These are phyloP conservation scores for Drosophila siamana DNA, from an alignment of 2,888 invertebrate genomes.

Conservation along the genomic window DNA sequence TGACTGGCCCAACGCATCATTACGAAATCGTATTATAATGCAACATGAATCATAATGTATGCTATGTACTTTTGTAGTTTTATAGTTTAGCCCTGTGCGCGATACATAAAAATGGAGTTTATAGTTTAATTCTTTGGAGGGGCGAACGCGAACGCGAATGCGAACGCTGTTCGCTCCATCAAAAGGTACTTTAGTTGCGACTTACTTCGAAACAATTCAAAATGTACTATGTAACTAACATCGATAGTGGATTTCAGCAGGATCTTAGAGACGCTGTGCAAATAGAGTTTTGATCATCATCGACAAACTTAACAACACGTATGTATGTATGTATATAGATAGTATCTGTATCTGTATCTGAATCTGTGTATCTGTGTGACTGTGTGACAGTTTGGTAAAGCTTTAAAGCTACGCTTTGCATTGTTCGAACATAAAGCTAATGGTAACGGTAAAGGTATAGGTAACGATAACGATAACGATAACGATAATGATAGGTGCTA, in stretches of 20 bases:
- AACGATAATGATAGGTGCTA: conserved; percentile 9
- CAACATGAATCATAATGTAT: too few species aligned
- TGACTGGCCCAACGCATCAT: conserved; percentile 5
- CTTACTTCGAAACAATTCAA: conserved; percentile 54
- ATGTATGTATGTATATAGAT: too few species aligned
- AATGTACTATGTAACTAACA: conserved; percentile 14
- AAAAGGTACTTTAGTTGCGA: conserved; percentile 82
- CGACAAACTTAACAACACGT: conserved; percentile 71
- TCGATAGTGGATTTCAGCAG: neutral
- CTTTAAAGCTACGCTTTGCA: conserved; percentile 69
- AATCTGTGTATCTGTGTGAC: conserved; percentile 12
- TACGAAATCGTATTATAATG: conserved; percentile 21
- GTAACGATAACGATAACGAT: conserved; percentile 29
- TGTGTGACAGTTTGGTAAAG: conserved; percentile 30
- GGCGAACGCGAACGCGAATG: too few species aligned
- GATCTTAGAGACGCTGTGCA: conserved; percentile 29
- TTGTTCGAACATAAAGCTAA: conserved; percentile 66
- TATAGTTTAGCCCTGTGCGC: too few species aligned
- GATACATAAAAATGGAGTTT: too few species aligned
- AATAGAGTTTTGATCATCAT: conserved; percentile 46
- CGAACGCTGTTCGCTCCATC: conserved; percentile 25
- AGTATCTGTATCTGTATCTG: conserved; percentile 7
- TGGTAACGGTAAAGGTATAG: conserved; percentile 37
- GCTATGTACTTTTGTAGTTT: too few species aligned
- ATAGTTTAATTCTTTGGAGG: too few species aligned